Evolutionary conservation across 2,113 vertebrate species (phyloP).

Genomic region (Atractosteus spatula): DNA sequence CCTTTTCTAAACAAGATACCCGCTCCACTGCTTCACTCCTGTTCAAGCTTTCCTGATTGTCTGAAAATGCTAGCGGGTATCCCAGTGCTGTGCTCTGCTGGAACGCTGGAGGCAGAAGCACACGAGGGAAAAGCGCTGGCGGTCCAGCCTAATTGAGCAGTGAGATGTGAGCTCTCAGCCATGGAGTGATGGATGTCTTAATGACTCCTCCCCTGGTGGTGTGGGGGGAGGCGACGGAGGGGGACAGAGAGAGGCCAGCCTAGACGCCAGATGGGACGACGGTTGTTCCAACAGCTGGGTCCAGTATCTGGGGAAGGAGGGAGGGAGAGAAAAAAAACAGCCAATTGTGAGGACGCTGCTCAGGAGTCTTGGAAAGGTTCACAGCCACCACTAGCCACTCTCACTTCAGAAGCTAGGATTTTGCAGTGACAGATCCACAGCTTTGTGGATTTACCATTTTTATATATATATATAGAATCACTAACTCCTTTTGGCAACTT

Average conservation of each 20-base stretch:
- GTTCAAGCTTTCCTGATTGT: too few species aligned
- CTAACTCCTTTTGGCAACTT: too few species aligned
- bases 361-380: not conserved
- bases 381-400: not conserved
- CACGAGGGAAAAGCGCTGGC: not conserved
- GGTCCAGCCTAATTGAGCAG: not conserved
- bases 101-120: not conserved
- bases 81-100: not conserved
- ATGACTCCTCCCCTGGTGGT: not conserved
- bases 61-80: not conserved
- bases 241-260: slow-evolving; percentile 4
- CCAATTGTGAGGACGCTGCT: not conserved
- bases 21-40: too few species aligned
- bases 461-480: too few species aligned
- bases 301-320: slow-evolving; percentile 23
- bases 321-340: not conserved
- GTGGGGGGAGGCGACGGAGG: not conserved
- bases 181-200: slow-evolving; percentile 10
- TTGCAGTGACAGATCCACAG: too few species aligned
- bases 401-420: too few species aligned
- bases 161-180: slow-evolving; percentile 1
- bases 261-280: slow-evolving; percentile 38
- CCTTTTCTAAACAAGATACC: too few species aligned
- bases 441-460: too few species aligned
- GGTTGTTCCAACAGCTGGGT: slow-evolving; percentile 31